phyloP scores from a whole-genome alignment of 2,888 invertebrate genomes.

The Trichogramma evanescens region DNA sequence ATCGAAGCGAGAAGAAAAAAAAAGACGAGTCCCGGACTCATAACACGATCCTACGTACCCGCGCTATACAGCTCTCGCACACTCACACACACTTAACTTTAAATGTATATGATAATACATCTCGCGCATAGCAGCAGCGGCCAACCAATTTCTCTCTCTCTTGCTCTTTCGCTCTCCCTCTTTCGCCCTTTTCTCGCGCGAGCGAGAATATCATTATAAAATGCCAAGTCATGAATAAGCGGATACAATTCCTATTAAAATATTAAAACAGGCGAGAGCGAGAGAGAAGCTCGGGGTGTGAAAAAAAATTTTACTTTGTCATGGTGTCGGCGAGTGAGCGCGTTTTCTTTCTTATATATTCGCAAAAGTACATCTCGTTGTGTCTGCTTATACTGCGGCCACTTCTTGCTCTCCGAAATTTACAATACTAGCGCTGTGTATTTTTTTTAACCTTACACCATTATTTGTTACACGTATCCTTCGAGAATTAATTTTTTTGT shows the following conservation, averaged over 20 bases:
- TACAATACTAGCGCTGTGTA: too few relatives aligned
- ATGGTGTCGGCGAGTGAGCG: constrained; percentile 24
- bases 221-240: constrained; percentile 46
- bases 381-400: too few relatives aligned
- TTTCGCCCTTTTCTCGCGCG: too few relatives aligned
- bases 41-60: constrained; percentile 4
- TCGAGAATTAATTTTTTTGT: too few relatives aligned
- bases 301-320: constrained; percentile 47
- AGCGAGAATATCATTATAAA: constrained; percentile 46
- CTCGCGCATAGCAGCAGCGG: constrained; percentile 24
- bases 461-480: too few relatives aligned
- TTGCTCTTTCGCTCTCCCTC: too few relatives aligned
- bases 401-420: too few relatives aligned
- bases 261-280: constrained; percentile 45
- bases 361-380: too few relatives aligned
- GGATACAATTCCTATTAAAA: constrained; percentile 46
- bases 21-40: constrained; percentile 1
- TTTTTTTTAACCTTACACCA: too few relatives aligned
- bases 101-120: background rate
- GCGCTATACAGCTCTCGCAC: constrained; percentile 4
- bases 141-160: constrained; percentile 38
- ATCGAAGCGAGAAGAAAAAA: background rate
- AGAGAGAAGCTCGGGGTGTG: constrained; percentile 39
- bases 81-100: background rate
- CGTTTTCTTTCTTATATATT: too few relatives aligned